Conservation (phyloP, 2,797 vertebrate species). For the Salarias fasciatus region DNA sequence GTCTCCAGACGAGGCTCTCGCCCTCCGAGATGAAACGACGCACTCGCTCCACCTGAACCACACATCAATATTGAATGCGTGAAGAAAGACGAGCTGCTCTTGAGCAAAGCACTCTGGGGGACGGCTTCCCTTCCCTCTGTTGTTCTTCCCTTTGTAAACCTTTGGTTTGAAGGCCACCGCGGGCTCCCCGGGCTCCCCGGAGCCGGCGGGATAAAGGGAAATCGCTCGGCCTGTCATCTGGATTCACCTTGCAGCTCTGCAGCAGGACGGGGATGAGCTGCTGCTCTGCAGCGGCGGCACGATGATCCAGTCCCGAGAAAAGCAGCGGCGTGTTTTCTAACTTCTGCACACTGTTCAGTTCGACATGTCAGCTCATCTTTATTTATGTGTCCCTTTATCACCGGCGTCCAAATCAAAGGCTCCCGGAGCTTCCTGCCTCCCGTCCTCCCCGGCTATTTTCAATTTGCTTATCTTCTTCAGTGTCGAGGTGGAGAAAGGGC, state of each 20-base stretch:
- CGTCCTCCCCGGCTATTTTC: neutral
- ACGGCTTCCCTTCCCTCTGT: slow-evolving; percentile 55
- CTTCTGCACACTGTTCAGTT: no score
- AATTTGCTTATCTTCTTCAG: neutral
- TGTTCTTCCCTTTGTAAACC: slow-evolving; percentile 71
- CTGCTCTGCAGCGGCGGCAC: no score
- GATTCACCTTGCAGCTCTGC: slow-evolving; percentile 59
- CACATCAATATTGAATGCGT: slow-evolving; percentile 68
- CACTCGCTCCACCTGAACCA: slow-evolving; percentile 16
- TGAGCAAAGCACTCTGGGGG: slow-evolving; percentile 38
- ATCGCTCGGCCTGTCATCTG: slow-evolving; percentile 65
- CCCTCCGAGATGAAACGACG: slow-evolving; percentile 28
- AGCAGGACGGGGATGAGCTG: slow-evolving; percentile 25
- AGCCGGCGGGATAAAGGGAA: slow-evolving; percentile 61
- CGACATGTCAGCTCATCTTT: no score
- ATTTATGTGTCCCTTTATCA: slow-evolving; percentile 5
- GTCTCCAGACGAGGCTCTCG: no score
- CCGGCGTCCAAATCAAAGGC: neutral
- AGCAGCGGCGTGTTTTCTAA: no score
- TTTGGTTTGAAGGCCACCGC: slow-evolving; percentile 70
- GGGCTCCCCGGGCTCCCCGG: slow-evolving; percentile 61
- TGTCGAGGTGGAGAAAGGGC: neutral
- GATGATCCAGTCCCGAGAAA: slow-evolving; percentile 19
- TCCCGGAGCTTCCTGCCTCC: no score
- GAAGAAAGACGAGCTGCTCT: slow-evolving; percentile 56